These are phyloP conservation scores for Brienomyrus longianalis DNA, from an alignment of 2,113 vertebrate genomes.

Conservation along the genomic window DNA sequence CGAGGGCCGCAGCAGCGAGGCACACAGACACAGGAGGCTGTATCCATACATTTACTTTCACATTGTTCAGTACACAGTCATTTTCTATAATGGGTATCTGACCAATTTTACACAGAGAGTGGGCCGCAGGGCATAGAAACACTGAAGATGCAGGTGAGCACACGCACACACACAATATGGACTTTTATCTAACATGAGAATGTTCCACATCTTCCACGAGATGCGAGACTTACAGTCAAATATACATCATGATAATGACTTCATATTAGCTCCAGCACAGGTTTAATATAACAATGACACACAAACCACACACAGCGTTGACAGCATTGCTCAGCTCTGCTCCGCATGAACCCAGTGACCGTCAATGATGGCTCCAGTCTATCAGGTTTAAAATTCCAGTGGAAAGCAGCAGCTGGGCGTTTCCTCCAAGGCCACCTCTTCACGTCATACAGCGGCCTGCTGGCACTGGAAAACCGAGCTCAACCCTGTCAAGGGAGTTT, in stretches of 20 bases:
- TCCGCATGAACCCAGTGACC: conserved; percentile 27
- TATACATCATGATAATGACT: conserved; percentile 32
- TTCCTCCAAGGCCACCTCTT: neutral
- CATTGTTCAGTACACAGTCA: conserved; percentile 72
- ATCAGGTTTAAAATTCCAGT: neutral
- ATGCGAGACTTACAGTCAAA: conserved; percentile 33
- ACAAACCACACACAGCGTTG: conserved; percentile 28
- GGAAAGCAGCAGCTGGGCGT: neutral
- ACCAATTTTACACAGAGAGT: conserved; percentile 65
- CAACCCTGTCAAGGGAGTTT: neutral
- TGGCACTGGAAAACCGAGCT: neutral
- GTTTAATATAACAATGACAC: conserved; percentile 29
- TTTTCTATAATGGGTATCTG: conserved; percentile 67
- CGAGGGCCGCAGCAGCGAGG: neutral
- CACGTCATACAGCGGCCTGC: neutral
- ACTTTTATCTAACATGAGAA: conserved; percentile 50
- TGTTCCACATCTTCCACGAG: conserved; percentile 33
- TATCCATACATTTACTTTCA: conserved; percentile 68
- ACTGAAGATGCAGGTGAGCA: conserved; percentile 47
- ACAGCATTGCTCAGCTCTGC: neutral
- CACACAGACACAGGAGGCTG: neutral
- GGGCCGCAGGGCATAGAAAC: conserved; percentile 60
- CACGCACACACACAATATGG: conserved; percentile 32
- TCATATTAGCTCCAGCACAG: conserved; percentile 44
- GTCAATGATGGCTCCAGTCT: conserved; percentile 31